These are phyloP conservation scores for Cyprinodon variegatus DNA, from an alignment of 2,113 vertebrate genomes.

Conservation along the genomic window DNA sequence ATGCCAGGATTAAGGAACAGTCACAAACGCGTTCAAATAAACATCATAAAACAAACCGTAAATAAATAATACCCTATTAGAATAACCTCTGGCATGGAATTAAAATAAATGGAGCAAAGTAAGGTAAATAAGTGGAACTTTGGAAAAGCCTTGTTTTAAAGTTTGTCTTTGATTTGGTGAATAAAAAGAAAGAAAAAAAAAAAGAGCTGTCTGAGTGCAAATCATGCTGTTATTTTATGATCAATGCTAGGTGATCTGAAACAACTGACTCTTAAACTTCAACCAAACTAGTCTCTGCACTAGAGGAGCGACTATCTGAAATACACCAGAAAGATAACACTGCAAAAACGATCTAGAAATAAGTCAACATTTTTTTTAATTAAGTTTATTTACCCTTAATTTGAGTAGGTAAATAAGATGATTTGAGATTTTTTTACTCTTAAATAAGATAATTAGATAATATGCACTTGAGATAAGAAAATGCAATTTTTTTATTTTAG, in stretches of 20 bases:
- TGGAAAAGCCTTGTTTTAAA: not conserved
- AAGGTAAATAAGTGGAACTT: not conserved
- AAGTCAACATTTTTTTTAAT: too few species aligned
- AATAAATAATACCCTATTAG: not conserved
- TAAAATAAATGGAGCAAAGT: not conserved
- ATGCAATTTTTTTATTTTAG: too few species aligned
- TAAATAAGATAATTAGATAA: too few species aligned
- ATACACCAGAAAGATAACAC: not conserved
- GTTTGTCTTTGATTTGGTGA: slow-evolving; percentile 10
- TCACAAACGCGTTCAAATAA: not conserved
- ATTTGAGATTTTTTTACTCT: too few species aligned
- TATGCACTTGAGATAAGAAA: too few species aligned
- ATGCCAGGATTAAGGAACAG: slow-evolving; percentile 67
- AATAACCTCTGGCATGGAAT: too few species aligned
- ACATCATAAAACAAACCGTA: not conserved
- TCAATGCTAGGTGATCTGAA: not conserved
- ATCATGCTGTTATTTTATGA: not conserved
- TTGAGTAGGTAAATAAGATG: too few species aligned
- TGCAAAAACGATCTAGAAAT: too few species aligned
- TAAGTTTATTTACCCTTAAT: too few species aligned
- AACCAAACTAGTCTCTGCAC: slow-evolving; percentile 31
- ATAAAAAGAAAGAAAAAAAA: slow-evolving; percentile 25
- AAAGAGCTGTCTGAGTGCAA: not conserved
- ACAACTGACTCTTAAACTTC: too few species aligned
- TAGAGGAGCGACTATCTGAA: slow-evolving; percentile 54